Evolutionary conservation across 2,888 invertebrate genomes (phyloP).

Genomic region (Drosophila lutescens): DNA sequence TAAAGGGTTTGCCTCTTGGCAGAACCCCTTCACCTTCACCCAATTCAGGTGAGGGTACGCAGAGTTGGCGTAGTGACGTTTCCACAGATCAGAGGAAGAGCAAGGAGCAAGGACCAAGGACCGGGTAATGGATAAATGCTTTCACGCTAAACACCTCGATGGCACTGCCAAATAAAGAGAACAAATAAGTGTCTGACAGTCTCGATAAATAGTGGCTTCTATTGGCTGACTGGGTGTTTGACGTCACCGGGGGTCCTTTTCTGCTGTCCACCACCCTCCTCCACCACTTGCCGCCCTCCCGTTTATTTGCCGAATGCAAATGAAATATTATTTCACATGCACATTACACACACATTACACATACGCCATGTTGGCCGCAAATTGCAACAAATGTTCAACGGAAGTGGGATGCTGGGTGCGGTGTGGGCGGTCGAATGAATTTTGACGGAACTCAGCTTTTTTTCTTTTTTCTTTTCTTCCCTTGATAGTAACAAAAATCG

Average conservation of each 20-base stretch:
- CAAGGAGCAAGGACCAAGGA: neutral
- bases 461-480: neutral
- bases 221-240: constrained; percentile 24
- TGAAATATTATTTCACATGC: constrained; percentile 39
- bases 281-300: neutral
- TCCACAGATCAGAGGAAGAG: constrained; percentile 23
- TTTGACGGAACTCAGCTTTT: constrained; percentile 22
- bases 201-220: constrained; percentile 36
- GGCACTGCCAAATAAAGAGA: constrained; percentile 40
- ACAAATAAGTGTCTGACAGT: constrained; percentile 38
- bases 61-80: neutral
- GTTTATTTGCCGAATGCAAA: constrained; percentile 27
- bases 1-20: neutral
- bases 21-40: constrained; percentile 27
- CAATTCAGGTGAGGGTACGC: constrained; percentile 7
- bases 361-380: constrained; percentile 27
- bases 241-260: constrained; percentile 27
- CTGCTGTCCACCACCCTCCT: neutral
- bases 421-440: constrained; percentile 24
- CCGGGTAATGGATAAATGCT: constrained; percentile 53
- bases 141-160: constrained; percentile 47
- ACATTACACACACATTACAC: constrained; percentile 17
- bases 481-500: neutral
- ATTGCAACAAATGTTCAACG: constrained; percentile 42
- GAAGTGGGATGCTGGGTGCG: constrained; percentile 11